phyloP scores from a whole-genome alignment of 2,797 vertebrate species.

The Rhinella marina region DNA sequence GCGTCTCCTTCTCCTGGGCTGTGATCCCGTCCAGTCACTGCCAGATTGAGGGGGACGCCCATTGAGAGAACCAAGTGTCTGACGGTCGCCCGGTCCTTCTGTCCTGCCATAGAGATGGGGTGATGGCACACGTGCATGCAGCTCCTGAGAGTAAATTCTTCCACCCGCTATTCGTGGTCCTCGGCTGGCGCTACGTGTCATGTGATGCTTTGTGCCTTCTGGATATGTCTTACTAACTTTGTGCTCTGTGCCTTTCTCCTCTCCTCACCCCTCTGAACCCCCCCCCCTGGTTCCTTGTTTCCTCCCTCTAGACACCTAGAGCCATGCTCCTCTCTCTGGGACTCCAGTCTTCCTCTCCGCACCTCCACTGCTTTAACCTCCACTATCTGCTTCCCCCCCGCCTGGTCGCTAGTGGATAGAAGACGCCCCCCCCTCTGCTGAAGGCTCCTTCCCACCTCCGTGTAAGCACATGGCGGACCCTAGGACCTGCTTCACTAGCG shows the following conservation, averaged over 20 bases:
- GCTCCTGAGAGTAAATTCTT: too few relatives aligned
- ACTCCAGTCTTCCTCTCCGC: constrained; percentile 75
- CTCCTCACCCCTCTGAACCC: constrained; percentile 63
- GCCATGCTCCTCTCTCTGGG: constrained; percentile 75
- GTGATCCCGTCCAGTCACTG: too few relatives aligned
- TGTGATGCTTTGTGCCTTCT: neutral
- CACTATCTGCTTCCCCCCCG: constrained; percentile 66
- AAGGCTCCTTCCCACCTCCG: constrained; percentile 69
- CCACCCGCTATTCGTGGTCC: too few relatives aligned
- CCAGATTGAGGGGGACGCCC: too few relatives aligned
- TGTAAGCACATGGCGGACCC: constrained; percentile 68
- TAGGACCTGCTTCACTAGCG: neutral
- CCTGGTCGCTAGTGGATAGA: constrained; percentile 72
- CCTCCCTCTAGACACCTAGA: constrained; percentile 79
- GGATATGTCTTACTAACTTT: constrained; percentile 74
- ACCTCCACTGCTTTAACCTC: constrained; percentile 74
- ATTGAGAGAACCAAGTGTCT: too few relatives aligned
- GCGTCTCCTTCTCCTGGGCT: too few relatives aligned
- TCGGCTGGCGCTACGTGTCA: neutral
- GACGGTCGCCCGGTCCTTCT: too few relatives aligned
- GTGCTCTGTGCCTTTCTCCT: constrained; percentile 69
- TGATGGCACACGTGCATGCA: too few relatives aligned
- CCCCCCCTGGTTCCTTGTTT: constrained; percentile 71
- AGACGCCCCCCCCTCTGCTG: constrained; percentile 73
- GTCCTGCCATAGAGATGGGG: too few relatives aligned